Evolutionary conservation across 2,113 vertebrate genomes (phyloP).

Genomic region (Emydocephalus ijimae): DNA sequence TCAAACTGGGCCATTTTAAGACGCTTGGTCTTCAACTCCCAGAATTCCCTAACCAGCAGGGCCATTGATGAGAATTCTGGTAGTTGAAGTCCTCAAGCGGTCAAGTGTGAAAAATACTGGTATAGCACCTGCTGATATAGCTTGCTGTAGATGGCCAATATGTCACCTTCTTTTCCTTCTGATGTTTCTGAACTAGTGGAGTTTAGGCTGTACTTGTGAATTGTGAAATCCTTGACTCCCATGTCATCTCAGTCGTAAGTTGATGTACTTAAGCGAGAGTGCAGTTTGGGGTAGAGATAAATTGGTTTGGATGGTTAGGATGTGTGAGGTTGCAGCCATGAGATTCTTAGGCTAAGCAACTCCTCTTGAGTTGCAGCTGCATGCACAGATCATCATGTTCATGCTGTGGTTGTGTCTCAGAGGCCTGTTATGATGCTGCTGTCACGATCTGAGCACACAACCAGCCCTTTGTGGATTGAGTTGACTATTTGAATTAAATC

Average conservation of each 20-base stretch:
- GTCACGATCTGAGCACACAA: not conserved
- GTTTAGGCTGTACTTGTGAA: not conserved
- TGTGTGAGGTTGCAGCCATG: not conserved
- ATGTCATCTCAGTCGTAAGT: not conserved
- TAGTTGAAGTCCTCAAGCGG: not conserved
- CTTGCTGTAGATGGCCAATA: not conserved
- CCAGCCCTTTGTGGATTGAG: not conserved
- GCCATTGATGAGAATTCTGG: not conserved
- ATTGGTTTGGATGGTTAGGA: not conserved
- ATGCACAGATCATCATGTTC: not conserved
- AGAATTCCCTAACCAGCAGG: not conserved
- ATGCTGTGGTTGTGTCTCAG: not conserved
- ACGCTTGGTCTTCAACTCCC: not conserved
- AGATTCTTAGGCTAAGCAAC: not conserved
- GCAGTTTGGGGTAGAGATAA: not conserved
- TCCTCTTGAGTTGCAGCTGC: not conserved
- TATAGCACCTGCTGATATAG: not conserved
- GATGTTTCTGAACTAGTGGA: not conserved
- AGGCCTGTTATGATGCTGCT: not conserved
- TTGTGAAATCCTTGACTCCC: not conserved
- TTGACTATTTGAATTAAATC: not conserved
- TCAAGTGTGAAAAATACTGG: not conserved
- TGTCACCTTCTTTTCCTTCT: not conserved
- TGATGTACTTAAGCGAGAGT: not conserved
- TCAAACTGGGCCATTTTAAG: not conserved